A percentile compares a stretch with the other conserved stretches of the same genome.
phyloP scores from a whole-genome alignment of 1,140 invertebrate species.

The Musca domestica region DNA sequence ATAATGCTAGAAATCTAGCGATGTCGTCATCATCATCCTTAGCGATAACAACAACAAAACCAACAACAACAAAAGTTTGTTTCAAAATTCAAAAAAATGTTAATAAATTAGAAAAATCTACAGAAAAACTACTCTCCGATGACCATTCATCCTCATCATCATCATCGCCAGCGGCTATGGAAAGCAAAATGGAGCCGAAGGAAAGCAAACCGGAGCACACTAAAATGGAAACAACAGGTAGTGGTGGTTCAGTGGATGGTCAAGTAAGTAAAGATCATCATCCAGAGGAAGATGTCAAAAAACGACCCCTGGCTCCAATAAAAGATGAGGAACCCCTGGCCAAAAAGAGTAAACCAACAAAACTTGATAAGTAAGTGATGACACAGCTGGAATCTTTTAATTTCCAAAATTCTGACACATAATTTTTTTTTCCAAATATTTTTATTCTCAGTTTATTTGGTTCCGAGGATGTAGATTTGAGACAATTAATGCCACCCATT shows the following conservation, averaged over 20 bases:
- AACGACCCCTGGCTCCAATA: constrained; percentile 35
- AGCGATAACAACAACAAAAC: background rate
- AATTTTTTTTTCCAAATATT: constrained; percentile 42
- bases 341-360: constrained; percentile 74
- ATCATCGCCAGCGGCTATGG: background rate
- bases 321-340: constrained; percentile 46
- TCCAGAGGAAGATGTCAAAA: constrained; percentile 35
- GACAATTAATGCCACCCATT: constrained; percentile 58
- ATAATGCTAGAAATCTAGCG: too few relatives aligned
- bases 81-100: constrained; percentile 54
- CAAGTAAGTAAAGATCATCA: constrained; percentile 25
- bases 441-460: constrained; percentile 94
- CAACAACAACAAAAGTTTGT: constrained; percentile 50
- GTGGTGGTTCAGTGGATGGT: background rate
- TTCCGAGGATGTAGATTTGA: constrained; percentile 83
- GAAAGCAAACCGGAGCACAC: too few relatives aligned
- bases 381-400: background rate
- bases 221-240: too few relatives aligned
- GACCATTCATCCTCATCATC: background rate
- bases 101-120: constrained; percentile 55
- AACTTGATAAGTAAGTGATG: constrained; percentile 73
- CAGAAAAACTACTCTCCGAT: constrained; percentile 41
- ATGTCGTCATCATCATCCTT: too few relatives aligned
- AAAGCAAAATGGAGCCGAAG: too few relatives aligned
- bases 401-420: background rate